Percentiles rank a stretch among this genome's conserved stretches.
Evolutionary conservation across 2,113 vertebrate genomes (phyloP).

Genomic region (Muntiacus muntjak): DNA sequence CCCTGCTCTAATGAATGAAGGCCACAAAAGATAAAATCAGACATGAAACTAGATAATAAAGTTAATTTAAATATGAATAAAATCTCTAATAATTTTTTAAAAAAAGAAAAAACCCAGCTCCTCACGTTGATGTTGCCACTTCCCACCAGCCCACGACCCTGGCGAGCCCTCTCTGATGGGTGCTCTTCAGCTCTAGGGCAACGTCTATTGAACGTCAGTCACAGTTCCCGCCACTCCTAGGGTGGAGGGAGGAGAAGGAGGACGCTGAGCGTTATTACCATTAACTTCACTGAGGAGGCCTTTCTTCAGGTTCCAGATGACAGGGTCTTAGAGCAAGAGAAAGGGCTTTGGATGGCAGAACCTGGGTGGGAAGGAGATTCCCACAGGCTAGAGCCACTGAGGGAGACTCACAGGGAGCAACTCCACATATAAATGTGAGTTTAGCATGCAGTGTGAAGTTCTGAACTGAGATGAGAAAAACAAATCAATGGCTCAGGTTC

Average conservation of each 20-base stretch:
- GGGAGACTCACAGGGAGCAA: not conserved
- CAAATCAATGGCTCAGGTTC: not conserved
- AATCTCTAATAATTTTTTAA: not conserved
- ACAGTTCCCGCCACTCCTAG: not conserved
- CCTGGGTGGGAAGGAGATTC: not conserved
- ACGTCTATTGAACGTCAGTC: not conserved
- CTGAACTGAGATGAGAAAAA: not conserved
- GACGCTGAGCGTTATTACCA: not conserved
- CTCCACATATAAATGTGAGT: not conserved
- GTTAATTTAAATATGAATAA: not conserved
- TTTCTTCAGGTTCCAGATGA: not conserved
- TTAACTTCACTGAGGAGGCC: not conserved
- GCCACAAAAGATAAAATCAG: not conserved
- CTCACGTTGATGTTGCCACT: not conserved
- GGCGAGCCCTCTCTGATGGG: not conserved
- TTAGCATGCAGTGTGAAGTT: not conserved
- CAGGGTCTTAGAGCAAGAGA: not conserved
- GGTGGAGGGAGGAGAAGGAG: accelerated
- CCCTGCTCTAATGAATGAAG: not conserved
- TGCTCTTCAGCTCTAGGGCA: not conserved
- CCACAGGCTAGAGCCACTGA: not conserved
- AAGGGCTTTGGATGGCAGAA: not conserved
- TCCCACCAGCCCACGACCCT: not conserved
- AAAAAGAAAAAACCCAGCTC: not conserved
- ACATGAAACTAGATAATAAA: not conserved